phyloP scores from a whole-genome alignment of 2,797 vertebrate genomes.

The Cetoscarus ocellatus region DNA sequence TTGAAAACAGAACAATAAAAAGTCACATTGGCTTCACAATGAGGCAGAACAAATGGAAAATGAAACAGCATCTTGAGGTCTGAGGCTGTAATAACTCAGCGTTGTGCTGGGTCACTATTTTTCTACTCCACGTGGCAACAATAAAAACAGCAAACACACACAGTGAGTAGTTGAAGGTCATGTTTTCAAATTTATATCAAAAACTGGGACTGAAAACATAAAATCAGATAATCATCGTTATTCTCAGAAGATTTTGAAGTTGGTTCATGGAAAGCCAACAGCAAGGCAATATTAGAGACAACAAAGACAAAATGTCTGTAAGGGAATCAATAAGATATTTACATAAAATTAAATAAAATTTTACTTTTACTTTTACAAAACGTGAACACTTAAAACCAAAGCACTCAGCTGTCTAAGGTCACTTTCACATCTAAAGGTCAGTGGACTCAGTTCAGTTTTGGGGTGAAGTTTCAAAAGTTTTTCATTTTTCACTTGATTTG shows the following conservation, averaged over 20 bases:
- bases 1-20: conserved; percentile 63
- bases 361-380: too few species aligned
- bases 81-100: conserved; percentile 57
- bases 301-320: conserved; percentile 22
- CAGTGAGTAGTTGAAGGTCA: conserved; percentile 47
- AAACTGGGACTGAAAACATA: conserved; percentile 35
- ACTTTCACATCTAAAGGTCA: too few species aligned
- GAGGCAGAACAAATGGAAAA: conserved; percentile 62
- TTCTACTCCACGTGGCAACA: conserved; percentile 75
- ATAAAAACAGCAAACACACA: too few species aligned
- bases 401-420: too few species aligned
- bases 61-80: conserved; percentile 41
- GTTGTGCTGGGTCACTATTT: conserved; percentile 67
- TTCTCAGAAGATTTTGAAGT: conserved; percentile 12
- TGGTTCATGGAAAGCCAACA: conserved; percentile 1
- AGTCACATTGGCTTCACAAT: conserved; percentile 49
- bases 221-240: conserved; percentile 35
- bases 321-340: conserved; percentile 23
- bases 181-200: conserved; percentile 60
- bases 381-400: too few species aligned
- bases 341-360: too few species aligned
- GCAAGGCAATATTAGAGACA: conserved; percentile 15
- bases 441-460: too few species aligned
- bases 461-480: too few species aligned
- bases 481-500: too few species aligned